Conservation (phyloP, 2,113 vertebrate species). For the Hippocampus barbouri region DNA sequence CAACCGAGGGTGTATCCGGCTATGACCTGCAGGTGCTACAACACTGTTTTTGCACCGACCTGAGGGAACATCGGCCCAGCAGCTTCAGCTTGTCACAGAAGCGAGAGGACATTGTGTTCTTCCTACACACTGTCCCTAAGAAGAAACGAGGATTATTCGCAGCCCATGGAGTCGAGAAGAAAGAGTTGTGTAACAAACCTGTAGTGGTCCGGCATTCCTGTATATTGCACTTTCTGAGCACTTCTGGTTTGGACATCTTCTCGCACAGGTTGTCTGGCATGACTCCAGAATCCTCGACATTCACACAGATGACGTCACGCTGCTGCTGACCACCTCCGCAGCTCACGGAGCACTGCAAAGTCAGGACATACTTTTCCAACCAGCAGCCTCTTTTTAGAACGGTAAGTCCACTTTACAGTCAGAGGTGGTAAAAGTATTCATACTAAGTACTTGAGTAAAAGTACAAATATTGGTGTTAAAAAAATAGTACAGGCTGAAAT, state of each 20-base stretch:
- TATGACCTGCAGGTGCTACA: slow-evolving; percentile 78
- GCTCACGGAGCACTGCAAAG: slow-evolving; percentile 65
- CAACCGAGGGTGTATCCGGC: not conserved
- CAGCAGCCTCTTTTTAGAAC: not conserved
- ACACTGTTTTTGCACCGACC: slow-evolving; percentile 81
- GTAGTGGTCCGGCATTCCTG: slow-evolving; percentile 61
- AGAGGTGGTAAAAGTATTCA: too few species aligned
- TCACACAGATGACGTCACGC: slow-evolving; percentile 61
- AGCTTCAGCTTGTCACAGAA: slow-evolving; percentile 88
- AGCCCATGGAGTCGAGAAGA: not conserved
- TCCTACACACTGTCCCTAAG: slow-evolving; percentile 76
- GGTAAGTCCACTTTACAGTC: not conserved
- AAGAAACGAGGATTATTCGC: slow-evolving; percentile 3
- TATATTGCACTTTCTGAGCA: slow-evolving; percentile 60
- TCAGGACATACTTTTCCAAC: slow-evolving; percentile 10
- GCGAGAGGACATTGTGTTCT: slow-evolving; percentile 80
- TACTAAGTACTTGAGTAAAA: too few species aligned
- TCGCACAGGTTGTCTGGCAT: slow-evolving; percentile 63
- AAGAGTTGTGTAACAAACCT: slow-evolving; percentile 41
- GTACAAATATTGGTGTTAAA: not conserved
- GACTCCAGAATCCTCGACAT: slow-evolving; percentile 38
- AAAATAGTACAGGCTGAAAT: too few species aligned
- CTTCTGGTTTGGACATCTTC: slow-evolving; percentile 59
- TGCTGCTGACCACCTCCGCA: slow-evolving; percentile 70
- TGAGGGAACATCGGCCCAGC: slow-evolving; percentile 80